phyloP scores from a whole-genome alignment of 2,888 invertebrate species.

The Bellardia pandia region DNA sequence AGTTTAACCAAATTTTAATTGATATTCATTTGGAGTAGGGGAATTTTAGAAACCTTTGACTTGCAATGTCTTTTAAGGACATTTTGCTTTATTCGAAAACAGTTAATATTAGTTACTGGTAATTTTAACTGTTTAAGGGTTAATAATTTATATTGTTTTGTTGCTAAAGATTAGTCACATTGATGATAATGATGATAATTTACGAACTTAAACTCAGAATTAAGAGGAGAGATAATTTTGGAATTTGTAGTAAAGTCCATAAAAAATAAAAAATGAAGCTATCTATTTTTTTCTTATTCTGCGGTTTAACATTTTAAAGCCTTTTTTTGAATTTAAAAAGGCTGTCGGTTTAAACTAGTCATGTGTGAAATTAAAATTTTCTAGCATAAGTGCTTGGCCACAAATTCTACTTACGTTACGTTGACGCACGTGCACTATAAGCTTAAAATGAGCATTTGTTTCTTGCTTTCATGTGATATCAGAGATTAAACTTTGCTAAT shows the following conservation, averaged over 20 bases:
- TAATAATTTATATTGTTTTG: conserved; percentile 4
- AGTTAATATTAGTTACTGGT: conserved; percentile 40
- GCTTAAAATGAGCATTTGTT: too few species aligned
- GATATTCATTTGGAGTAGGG: background rate
- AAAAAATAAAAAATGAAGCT: too few species aligned
- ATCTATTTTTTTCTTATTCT: too few species aligned
- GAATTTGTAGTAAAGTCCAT: background rate
- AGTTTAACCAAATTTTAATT: conserved; percentile 66
- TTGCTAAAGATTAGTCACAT: conserved; percentile 54
- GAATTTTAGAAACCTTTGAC: conserved; percentile 15
- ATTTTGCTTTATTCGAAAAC: conserved; percentile 43
- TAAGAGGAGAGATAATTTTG: background rate
- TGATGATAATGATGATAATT: conserved; percentile 24
- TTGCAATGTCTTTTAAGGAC: conserved; percentile 54
- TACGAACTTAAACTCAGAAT: conserved; percentile 19
- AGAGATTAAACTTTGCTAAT: too few species aligned
- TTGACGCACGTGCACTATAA: too few species aligned
- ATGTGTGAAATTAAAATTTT: too few species aligned
- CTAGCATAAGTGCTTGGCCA: too few species aligned
- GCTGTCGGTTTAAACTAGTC: too few species aligned
- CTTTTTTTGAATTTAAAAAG: too few species aligned
- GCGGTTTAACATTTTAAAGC: too few species aligned
- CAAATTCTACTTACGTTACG: too few species aligned
- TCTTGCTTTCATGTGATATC: too few species aligned
- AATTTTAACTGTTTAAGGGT: conserved; percentile 48